Percentiles rank a stretch among this genome's conserved stretches.
Evolutionary conservation across 2,888 invertebrate genomes (phyloP).

Genomic region (Tenthredo amoena): DNA sequence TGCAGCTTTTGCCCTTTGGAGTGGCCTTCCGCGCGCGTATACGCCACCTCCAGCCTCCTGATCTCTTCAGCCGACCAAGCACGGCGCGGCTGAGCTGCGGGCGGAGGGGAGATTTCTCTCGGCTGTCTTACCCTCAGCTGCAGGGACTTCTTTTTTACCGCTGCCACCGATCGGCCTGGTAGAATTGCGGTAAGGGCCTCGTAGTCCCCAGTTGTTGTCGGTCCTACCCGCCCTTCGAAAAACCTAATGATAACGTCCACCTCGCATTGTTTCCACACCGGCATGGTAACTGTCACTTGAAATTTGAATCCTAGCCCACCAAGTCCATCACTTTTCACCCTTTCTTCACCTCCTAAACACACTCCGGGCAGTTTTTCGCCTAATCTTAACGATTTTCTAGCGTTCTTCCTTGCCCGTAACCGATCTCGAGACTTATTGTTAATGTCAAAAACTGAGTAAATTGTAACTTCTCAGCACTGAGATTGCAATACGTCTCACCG

Average conservation of each 20-base stretch:
- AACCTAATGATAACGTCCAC: background rate
- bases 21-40: background rate
- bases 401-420: background rate
- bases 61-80: background rate
- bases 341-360: background rate
- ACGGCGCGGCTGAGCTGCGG: background rate
- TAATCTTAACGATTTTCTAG: constrained; percentile 63
- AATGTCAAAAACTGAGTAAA: background rate
- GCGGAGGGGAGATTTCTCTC: too few species aligned
- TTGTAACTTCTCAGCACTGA: background rate
- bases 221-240: background rate
- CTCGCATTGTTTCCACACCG: background rate
- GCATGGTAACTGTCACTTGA: constrained; percentile 77
- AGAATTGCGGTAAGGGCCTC: background rate
- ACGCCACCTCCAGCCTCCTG: background rate
- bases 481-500: background rate
- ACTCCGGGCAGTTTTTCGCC: background rate
- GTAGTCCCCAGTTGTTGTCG: background rate
- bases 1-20: background rate
- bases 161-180: background rate
- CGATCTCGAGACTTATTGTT: background rate
- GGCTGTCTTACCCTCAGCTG: background rate
- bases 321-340: background rate
- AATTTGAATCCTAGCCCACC: background rate
- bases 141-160: background rate